A percentile compares a stretch with the other conserved stretches of the same genome.
phyloP scores from a whole-genome alignment of 2,888 invertebrate genomes.

The Eupithecia vulgata region DNA sequence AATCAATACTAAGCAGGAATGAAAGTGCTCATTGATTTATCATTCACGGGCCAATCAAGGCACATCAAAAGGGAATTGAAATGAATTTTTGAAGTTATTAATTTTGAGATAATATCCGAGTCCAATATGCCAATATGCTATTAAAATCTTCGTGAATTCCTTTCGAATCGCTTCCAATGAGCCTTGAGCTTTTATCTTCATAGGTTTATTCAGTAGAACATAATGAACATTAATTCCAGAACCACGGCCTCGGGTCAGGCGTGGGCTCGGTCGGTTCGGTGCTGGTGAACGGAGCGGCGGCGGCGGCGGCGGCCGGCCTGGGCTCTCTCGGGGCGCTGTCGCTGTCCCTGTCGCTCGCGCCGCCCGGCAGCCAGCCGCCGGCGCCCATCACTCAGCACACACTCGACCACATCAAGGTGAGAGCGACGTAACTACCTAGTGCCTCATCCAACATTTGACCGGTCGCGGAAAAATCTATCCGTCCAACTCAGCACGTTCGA shows the following conservation, averaged over 20 bases:
- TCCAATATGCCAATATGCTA: neutral
- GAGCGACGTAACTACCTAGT: neutral
- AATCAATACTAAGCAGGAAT: neutral
- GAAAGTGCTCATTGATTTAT: neutral
- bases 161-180: neutral
- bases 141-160: neutral
- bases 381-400: constrained; percentile 91
- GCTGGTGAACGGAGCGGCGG: constrained; percentile 86
- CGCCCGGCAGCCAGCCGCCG: constrained; percentile 89
- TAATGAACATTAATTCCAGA: constrained; percentile 49
- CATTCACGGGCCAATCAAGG: neutral
- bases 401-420: constrained; percentile 93
- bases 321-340: constrained; percentile 85
- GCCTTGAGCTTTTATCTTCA: neutral
- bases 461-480: neutral
- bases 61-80: neutral
- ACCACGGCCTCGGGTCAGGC: constrained; percentile 78
- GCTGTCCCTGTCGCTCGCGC: constrained; percentile 90
- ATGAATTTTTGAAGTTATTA: neutral
- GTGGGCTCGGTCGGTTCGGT: constrained; percentile 76
- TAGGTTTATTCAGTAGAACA: neutral
- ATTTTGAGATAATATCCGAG: neutral
- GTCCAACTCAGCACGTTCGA: neutral
- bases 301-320: constrained; percentile 56
- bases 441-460: neutral